phyloP scores from a whole-genome alignment of 2,888 invertebrate genomes.

The Polydrusus tereticollis region DNA sequence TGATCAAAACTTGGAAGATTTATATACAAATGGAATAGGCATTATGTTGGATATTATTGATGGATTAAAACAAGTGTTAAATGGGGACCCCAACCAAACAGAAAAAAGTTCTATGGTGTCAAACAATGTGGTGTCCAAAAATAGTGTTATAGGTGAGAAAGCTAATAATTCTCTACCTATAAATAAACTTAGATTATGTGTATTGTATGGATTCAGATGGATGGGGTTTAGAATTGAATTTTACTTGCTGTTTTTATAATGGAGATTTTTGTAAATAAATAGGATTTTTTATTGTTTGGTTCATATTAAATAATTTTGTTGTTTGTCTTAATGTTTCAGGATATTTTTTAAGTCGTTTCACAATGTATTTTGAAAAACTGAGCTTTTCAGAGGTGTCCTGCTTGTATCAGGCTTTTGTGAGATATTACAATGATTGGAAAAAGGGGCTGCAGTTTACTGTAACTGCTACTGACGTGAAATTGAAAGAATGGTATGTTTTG shows the following conservation, averaged over 20 bases:
- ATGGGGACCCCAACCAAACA: conserved; percentile 44
- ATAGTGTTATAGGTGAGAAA: conserved; percentile 76
- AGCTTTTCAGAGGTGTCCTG: conserved; percentile 86
- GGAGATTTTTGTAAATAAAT: too few relatives aligned
- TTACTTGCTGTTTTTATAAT: too few relatives aligned
- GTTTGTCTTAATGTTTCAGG: too few relatives aligned
- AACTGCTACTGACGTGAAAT: conserved; percentile 43
- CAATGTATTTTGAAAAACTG: conserved; percentile 85
- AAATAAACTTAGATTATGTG: too few relatives aligned
- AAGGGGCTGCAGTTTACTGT: conserved; percentile 45
- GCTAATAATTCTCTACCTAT: neutral
- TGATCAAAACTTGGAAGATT: conserved; percentile 71
- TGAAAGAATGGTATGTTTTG: conserved; percentile 54
- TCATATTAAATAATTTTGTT: too few relatives aligned
- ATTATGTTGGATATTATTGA: conserved; percentile 62
- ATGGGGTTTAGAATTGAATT: too few relatives aligned
- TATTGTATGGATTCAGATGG: too few relatives aligned
- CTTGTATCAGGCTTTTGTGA: conserved; percentile 79
- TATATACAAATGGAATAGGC: conserved; percentile 71
- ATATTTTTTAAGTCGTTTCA: conserved; percentile 84
- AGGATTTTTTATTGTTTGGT: too few relatives aligned
- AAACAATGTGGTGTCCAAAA: conserved; percentile 70
- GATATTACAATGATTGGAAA: conserved; percentile 70
- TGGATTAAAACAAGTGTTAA: conserved; percentile 57
- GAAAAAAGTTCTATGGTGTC: conserved; percentile 38